Evolutionary conservation across 2,888 invertebrate species (phyloP).

Genomic region (Trissoscelio sp.): DNA sequence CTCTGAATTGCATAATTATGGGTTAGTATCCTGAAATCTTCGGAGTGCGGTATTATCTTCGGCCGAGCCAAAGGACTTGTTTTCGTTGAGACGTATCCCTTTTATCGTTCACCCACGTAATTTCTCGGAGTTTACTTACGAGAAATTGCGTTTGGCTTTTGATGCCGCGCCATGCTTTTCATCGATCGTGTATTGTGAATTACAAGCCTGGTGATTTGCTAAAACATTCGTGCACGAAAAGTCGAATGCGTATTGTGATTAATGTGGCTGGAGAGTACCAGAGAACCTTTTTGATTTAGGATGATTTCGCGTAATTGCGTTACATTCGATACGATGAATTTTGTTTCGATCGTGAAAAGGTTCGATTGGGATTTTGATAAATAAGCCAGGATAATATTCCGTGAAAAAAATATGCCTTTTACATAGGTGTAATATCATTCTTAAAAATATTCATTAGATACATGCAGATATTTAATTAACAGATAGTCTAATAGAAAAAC

Average conservation of each 20-base stretch:
- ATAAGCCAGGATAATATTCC: slow-evolving; percentile 35
- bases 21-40: slow-evolving; percentile 62
- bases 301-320: slow-evolving; percentile 55
- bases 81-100: slow-evolving; percentile 53
- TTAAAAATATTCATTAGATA: too few species aligned
- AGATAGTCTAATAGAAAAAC: too few species aligned
- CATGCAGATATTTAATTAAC: too few species aligned
- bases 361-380: slow-evolving; percentile 29
- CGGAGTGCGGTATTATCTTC: slow-evolving; percentile 54
- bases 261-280: slow-evolving; percentile 41
- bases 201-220: slow-evolving; percentile 60
- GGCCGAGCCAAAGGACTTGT: slow-evolving; percentile 56
- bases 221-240: slow-evolving; percentile 64
- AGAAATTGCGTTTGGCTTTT: slow-evolving; percentile 58
- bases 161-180: slow-evolving; percentile 43
- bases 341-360: slow-evolving; percentile 13
- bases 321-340: slow-evolving; percentile 49
- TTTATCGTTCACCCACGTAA: slow-evolving; percentile 63
- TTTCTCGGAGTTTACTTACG: slow-evolving; percentile 58
- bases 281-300: slow-evolving; percentile 50
- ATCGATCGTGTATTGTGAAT: slow-evolving; percentile 57
- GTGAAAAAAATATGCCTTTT: too few species aligned
- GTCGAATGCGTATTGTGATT: slow-evolving; percentile 53
- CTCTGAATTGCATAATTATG: slow-evolving; percentile 71
- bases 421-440: too few species aligned